phyloP scores from a whole-genome alignment of 2,113 vertebrate genomes.

The Synchiropus splendidus region DNA sequence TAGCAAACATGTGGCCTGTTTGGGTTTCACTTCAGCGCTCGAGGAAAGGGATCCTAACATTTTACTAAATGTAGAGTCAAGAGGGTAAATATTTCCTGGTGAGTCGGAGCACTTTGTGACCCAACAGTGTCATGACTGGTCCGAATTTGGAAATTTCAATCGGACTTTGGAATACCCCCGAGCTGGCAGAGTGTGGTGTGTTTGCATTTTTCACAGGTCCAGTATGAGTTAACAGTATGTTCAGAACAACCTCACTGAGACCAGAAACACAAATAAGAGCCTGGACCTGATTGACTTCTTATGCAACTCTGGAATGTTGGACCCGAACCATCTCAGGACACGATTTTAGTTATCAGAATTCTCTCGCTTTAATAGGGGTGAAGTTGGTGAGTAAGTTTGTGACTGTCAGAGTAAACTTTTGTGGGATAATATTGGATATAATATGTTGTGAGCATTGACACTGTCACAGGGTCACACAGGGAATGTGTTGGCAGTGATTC shows the following conservation, averaged over 20 bases:
- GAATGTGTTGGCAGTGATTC: too few relatives aligned
- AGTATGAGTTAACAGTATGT: conserved; percentile 27
- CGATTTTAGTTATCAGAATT: too few relatives aligned
- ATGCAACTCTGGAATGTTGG: conserved; percentile 51
- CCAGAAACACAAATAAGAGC: conserved; percentile 35
- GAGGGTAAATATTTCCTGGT: conserved; percentile 15
- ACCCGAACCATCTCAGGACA: conserved; percentile 11
- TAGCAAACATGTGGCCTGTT: not conserved
- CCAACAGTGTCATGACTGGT: too few relatives aligned
- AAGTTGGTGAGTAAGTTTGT: too few relatives aligned
- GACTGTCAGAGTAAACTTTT: too few relatives aligned
- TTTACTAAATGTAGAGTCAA: conserved; percentile 23
- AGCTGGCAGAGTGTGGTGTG: not conserved
- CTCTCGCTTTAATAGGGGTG: too few relatives aligned
- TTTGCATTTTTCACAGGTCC: conserved; percentile 5
- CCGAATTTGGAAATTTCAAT: too few relatives aligned
- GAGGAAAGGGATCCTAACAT: conserved; percentile 16
- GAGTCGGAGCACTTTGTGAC: too few relatives aligned
- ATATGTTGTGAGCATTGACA: too few relatives aligned
- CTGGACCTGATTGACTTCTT: conserved; percentile 43
- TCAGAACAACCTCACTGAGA: conserved; percentile 32
- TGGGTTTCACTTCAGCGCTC: conserved; percentile 18
- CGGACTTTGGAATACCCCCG: too few relatives aligned
- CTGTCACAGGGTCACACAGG: too few relatives aligned
- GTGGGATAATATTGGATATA: too few relatives aligned